A percentile compares a stretch with the other conserved stretches of the same genome.
phyloP scores from a whole-genome alignment of 2,888 invertebrate genomes.

The Peribatodes rhomboidaria region DNA sequence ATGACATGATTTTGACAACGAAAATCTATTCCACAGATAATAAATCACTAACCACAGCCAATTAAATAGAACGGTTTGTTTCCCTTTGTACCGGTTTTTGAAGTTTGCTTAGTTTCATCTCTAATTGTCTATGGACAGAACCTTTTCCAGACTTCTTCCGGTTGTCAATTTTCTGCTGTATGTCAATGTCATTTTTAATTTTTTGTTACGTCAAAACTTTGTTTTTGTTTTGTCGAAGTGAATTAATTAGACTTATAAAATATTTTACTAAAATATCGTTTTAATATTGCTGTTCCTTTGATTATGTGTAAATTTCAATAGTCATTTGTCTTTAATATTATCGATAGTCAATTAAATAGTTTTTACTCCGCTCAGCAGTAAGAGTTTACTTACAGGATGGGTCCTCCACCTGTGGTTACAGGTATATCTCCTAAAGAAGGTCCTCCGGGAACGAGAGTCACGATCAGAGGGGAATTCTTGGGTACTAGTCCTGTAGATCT shows the following conservation, averaged over 20 bases:
- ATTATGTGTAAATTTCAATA: neutral
- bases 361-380: neutral
- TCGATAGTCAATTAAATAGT: no score
- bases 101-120: neutral
- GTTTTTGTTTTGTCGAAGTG: no score
- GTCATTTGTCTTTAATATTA: neutral
- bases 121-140: no score
- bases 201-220: no score
- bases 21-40: neutral
- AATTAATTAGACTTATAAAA: no score
- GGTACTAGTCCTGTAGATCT: slow-evolving; percentile 95
- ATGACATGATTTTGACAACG: neutral
- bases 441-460: slow-evolving; percentile 97
- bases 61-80: neutral
- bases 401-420: slow-evolving; percentile 95
- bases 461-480: slow-evolving; percentile 97
- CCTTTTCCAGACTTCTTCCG: neutral
- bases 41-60: no score
- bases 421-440: slow-evolving; percentile 99
- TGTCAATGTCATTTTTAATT: no score
- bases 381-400: slow-evolving; percentile 77
- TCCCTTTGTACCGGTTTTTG: slow-evolving; percentile 25
- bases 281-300: neutral
- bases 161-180: neutral
- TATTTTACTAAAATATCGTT: neutral